Evolutionary conservation across 2,888 invertebrate species (phyloP), one percentile per base, ranked within the genome.

Genomic region (Drosophila picticornis): DNA sequence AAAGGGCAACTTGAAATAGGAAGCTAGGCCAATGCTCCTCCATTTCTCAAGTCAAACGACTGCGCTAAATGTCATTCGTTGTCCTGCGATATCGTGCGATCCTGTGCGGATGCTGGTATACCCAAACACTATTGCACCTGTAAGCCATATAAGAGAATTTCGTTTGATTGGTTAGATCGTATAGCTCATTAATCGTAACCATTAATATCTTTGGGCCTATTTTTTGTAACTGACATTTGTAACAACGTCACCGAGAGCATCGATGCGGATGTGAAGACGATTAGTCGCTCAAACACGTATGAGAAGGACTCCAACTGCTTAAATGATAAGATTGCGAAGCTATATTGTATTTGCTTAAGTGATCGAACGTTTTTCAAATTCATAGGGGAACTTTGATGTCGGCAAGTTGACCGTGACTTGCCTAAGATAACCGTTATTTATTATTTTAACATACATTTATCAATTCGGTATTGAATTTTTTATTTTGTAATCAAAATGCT

Each of bases 81-180:
- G 55, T 95, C 97, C 31, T 31, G 31, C 31, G 10, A 72, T 91
- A 93, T 46, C 92, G 94, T 36, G 62, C 94, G 96, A 29, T 95
- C 95, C 2, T 97, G 97, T 86, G 92, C 93, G 27, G 95, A 96
- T 59, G 95, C 95, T 4, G 94, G 94, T 0, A 95, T 97, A 64
- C 93, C 94, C 1, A 94, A 95, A 32, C 96, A 96, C 87, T 96
- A 96, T 96, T 96, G 96, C 91, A 95, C 96, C 77, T 96, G 96
- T 83, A 94, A 59, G 53, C 84, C 84, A 0, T 84, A 72, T 19
- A 85, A 79, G 11, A 46, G 70, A 10, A 32, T 84, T 1, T 0
- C 4, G 0, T 0, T 1, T 5, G 6, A 38, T 2, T 85, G 85
- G 85, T 52, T 70, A 0, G 4, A 59, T 1, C 69, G 77, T 0